Conservation (phyloP, 2,797 vertebrate genomes). For the Cossypha polioptera region DNA sequence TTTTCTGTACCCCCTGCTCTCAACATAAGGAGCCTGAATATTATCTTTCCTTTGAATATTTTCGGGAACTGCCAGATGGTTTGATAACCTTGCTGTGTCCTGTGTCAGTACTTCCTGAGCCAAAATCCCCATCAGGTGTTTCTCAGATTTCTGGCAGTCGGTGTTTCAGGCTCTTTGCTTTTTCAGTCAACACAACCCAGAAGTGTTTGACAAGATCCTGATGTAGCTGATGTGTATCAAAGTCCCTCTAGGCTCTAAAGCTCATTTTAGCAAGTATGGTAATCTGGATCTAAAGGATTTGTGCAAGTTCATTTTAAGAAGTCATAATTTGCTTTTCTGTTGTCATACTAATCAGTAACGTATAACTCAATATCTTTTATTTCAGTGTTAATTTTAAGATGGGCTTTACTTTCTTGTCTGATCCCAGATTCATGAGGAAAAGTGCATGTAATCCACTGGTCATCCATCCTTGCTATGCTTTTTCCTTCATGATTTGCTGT, state of each 20-base stretch:
- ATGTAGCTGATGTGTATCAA: background rate
- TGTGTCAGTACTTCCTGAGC: background rate
- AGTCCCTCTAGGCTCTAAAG: background rate
- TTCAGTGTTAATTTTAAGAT: background rate
- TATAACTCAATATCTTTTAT: background rate
- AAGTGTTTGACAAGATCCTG: background rate
- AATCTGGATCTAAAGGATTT: background rate
- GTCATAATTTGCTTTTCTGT: background rate
- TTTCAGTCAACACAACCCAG: background rate
- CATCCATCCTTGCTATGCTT: background rate
- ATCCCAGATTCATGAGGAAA: background rate
- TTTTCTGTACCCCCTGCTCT: accelerated
- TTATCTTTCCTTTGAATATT: background rate
- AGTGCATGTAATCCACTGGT: background rate
- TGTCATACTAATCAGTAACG: background rate
- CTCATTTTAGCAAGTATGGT: background rate
- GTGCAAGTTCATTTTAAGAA: background rate
- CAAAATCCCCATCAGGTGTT: background rate
- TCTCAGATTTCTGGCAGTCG: background rate
- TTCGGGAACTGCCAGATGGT: background rate
- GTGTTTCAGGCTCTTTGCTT: background rate
- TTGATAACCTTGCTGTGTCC: background rate
- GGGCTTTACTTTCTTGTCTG: background rate
- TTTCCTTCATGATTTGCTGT: background rate
- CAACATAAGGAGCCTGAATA: background rate